Evolutionary conservation across 2,888 invertebrate genomes (phyloP).

Genomic region (Drosophila aldrichi): DNA sequence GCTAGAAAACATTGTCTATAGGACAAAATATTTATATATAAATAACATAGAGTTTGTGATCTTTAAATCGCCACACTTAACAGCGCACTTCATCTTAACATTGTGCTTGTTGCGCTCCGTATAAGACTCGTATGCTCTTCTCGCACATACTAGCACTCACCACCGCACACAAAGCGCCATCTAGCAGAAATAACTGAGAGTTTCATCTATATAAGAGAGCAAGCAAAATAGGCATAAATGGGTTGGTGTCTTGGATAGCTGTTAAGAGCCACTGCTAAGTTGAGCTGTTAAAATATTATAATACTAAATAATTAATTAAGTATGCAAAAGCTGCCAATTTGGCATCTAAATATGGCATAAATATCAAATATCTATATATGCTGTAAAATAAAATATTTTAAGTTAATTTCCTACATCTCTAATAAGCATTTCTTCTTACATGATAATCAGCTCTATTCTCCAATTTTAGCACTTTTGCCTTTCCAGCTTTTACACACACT

Average conservation of each 20-base stretch:
- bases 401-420: background rate
- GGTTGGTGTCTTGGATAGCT: slow-evolving; percentile 11
- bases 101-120: slow-evolving; percentile 8
- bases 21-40: background rate
- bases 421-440: background rate
- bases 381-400: too few species aligned
- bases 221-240: slow-evolving; percentile 14
- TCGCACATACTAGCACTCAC: background rate
- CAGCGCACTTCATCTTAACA: background rate
- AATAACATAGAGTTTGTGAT: background rate
- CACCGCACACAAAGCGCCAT: slow-evolving; percentile 20
- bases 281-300: background rate
- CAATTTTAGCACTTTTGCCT: background rate
- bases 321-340: background rate
- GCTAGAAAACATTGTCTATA: too few species aligned
- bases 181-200: slow-evolving; percentile 1
- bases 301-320: background rate
- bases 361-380: background rate
- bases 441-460: background rate
- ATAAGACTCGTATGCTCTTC: background rate
- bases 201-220: slow-evolving; percentile 18
- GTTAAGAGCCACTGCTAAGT: background rate
- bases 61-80: background rate
- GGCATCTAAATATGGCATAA: background rate
- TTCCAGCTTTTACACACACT: background rate